Percentiles rank a stretch among this genome's conserved stretches.
Conservation (phyloP, 1,140 invertebrate species). For the Tetramorium simillimum region DNA sequence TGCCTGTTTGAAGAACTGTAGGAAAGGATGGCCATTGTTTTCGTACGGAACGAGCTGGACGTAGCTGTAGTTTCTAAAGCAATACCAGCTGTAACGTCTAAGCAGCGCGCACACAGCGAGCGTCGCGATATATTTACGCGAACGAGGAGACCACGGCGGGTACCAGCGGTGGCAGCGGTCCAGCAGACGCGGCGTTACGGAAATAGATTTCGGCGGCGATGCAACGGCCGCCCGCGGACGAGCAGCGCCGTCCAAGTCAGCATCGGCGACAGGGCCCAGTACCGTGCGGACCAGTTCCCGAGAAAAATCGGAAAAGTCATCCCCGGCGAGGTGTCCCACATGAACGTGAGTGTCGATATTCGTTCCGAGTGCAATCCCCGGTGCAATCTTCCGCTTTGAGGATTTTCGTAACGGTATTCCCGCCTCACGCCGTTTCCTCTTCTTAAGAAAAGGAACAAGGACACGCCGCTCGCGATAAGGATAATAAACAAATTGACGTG, state of each 20-base stretch:
- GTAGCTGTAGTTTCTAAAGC: background rate
- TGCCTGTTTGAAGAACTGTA: background rate
- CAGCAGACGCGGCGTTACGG: conserved; percentile 76
- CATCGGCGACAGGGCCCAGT: conserved; percentile 69
- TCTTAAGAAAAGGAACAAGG: background rate
- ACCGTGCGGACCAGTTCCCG: conserved; percentile 78
- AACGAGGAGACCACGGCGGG: conserved; percentile 80
- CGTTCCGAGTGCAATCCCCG: conserved; percentile 55
- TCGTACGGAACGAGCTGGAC: background rate
- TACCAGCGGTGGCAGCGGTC: conserved; percentile 81
- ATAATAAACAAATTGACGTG: background rate
- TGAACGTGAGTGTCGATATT: conserved; percentile 79
- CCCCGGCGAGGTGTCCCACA: conserved; percentile 74
- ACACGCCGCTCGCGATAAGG: background rate
- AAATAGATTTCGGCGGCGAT: conserved; percentile 81
- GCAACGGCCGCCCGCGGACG: conserved; percentile 70
- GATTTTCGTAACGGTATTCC: background rate
- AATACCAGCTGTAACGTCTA: conserved; percentile 45
- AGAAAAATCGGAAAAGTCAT: conserved; percentile 75
- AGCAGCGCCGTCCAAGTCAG: conserved; percentile 40
- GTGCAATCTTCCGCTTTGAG: conserved; percentile 30
- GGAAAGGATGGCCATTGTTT: background rate
- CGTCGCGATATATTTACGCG: conserved; percentile 83
- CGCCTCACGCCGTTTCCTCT: background rate
- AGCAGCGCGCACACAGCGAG: background rate